A percentile compares a stretch with the other conserved stretches of the same genome.
Conservation (phyloP, 2,797 vertebrate genomes). For the Pampus argenteus region DNA sequence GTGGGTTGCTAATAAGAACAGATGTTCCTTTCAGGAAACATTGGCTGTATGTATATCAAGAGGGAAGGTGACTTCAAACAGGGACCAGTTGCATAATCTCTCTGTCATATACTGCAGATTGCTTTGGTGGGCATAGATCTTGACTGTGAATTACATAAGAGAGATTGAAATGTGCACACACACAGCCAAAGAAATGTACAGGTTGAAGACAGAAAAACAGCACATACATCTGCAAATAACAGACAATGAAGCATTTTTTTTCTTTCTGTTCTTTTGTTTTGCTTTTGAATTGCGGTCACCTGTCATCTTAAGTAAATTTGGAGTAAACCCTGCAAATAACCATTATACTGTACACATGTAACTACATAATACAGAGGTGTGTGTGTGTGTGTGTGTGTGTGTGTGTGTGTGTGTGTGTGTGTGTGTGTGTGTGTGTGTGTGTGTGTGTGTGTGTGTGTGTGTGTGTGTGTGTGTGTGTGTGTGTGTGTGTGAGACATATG, state of each 20-base stretch:
- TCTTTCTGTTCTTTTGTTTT: background rate
- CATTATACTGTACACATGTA: constrained; percentile 19
- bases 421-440: too few relatives aligned
- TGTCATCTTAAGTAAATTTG: constrained; percentile 10
- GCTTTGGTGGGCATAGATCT: constrained; percentile 80
- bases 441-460: too few relatives aligned
- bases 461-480: too few relatives aligned
- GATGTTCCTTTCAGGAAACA: constrained; percentile 10
- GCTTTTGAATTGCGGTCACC: background rate
- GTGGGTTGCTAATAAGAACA: constrained; percentile 51
- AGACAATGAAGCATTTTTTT: background rate
- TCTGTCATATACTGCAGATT: constrained; percentile 73
- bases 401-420: too few relatives aligned
- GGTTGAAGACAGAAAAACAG: background rate
- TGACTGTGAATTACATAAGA: constrained; percentile 80
- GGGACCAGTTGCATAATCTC: constrained; percentile 77
- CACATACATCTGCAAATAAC: background rate
- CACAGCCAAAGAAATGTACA: constrained; percentile 19
- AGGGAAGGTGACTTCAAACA: constrained; percentile 68
- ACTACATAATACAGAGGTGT: background rate
- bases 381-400: too few relatives aligned
- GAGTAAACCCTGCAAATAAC: constrained; percentile 34
- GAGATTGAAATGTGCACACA: constrained; percentile 21
- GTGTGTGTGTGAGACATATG: too few relatives aligned
- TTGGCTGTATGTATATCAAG: constrained; percentile 32